Percentiles rank a stretch among this genome's conserved stretches.
phyloP scores from a whole-genome alignment of 2,113 vertebrate genomes.

The Gymnocephalus cernua region DNA sequence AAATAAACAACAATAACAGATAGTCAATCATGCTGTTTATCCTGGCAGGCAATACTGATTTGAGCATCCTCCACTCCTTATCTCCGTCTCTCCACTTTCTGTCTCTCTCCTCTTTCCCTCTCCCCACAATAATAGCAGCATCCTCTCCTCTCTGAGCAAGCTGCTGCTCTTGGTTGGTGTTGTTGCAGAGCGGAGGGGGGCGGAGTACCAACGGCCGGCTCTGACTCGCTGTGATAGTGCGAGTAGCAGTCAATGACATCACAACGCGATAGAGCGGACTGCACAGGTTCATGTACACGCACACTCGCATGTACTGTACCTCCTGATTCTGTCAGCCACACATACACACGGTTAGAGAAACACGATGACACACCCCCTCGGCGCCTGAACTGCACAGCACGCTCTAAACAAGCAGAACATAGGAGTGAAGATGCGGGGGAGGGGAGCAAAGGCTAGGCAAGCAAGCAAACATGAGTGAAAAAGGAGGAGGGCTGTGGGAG shows the following conservation, averaged over 20 bases:
- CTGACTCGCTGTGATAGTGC: constrained; percentile 74
- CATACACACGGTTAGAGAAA: not conserved
- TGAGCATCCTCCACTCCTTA: constrained; percentile 39
- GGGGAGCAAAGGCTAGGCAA: constrained; percentile 59
- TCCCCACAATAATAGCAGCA: constrained; percentile 50
- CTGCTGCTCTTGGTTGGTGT: constrained; percentile 66
- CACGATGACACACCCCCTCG: constrained; percentile 6
- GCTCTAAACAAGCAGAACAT: constrained; percentile 80
- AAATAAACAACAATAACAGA: constrained; percentile 56
- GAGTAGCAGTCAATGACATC: constrained; percentile 80
- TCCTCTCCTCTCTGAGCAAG: constrained; percentile 60
- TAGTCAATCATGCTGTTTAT: constrained; percentile 57
- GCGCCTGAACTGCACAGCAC: constrained; percentile 57
- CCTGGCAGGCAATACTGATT: constrained; percentile 43
- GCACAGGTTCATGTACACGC: constrained; percentile 13
- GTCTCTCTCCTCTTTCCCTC: constrained; percentile 4
- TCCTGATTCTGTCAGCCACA: constrained; percentile 17
- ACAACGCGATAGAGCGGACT: constrained; percentile 39
- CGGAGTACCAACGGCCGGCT: constrained; percentile 57
- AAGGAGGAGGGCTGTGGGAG: constrained; percentile 57
- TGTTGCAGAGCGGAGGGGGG: constrained; percentile 63
- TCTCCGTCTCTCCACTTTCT: constrained; percentile 23
- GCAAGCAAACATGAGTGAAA: constrained; percentile 48
- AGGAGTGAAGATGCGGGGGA: constrained; percentile 68
- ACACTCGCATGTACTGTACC: not conserved